phyloP scores from a whole-genome alignment of 2,888 invertebrate species.

The Pandemis heparana region DNA sequence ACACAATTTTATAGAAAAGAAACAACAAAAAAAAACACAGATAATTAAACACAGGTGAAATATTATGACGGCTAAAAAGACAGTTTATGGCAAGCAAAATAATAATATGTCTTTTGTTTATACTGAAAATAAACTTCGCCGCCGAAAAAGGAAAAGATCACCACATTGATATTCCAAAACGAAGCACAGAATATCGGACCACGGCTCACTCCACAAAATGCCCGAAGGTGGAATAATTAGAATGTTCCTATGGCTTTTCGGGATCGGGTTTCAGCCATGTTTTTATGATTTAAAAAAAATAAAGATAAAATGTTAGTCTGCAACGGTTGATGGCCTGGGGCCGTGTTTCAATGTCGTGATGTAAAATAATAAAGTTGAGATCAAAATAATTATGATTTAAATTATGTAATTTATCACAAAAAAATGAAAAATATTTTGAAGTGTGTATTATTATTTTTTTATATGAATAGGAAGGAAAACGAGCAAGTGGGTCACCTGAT shows the following conservation, averaged over 20 bases:
- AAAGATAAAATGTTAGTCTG: constrained; percentile 32
- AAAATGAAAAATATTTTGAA: too few species aligned
- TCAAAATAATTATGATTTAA: too few species aligned
- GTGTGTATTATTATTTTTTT: too few species aligned
- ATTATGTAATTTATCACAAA: too few species aligned
- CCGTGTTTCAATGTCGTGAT: constrained; percentile 35
- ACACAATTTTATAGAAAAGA: too few species aligned
- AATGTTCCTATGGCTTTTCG: constrained; percentile 52
- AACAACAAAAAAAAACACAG: too few species aligned
- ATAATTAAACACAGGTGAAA: too few species aligned
- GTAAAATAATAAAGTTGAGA: background rate
- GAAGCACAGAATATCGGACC: constrained; percentile 15
- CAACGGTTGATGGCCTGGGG: constrained; percentile 30
- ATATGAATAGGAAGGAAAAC: too few species aligned
- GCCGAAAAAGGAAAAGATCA: background rate
- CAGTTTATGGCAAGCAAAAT: background rate
- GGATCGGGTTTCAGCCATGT: constrained; percentile 50
- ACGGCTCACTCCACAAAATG: constrained; percentile 47
- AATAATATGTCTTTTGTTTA: background rate
- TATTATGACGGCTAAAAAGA: too few species aligned
- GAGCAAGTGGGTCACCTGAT: too few species aligned
- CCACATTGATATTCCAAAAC: constrained; percentile 54
- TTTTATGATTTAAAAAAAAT: constrained; percentile 35
- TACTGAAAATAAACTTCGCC: background rate
- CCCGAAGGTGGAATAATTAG: constrained; percentile 63